Conservation (phyloP, 2,888 invertebrate species). For the Philaethria dido region DNA sequence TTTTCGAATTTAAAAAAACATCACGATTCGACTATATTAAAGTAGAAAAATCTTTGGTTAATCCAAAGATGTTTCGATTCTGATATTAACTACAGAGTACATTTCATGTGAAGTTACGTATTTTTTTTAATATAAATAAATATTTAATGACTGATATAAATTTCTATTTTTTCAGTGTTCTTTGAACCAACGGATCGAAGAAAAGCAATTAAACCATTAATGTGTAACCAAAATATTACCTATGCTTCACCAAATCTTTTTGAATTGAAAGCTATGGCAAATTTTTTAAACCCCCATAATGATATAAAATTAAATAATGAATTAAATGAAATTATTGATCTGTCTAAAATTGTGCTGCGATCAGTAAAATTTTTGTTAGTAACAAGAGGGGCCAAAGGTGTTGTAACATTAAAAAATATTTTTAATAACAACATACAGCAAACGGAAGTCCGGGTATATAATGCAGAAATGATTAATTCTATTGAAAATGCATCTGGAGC, state of each 20-base stretch:
- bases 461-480: slow-evolving; percentile 60
- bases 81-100: no score
- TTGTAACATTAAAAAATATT: slow-evolving; percentile 73
- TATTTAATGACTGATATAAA: background rate
- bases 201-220: slow-evolving; percentile 89
- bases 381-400: slow-evolving; percentile 85
- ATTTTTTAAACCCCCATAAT: slow-evolving; percentile 64
- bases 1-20: no score
- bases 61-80: no score
- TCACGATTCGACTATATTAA: no score
- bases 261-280: slow-evolving; percentile 89
- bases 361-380: slow-evolving; percentile 84
- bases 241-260: slow-evolving; percentile 91
- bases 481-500: slow-evolving; percentile 92
- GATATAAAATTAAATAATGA: slow-evolving; percentile 48
- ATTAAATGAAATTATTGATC: slow-evolving; percentile 56
- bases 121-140: background rate
- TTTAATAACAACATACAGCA: slow-evolving; percentile 47
- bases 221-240: slow-evolving; percentile 72
- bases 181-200: slow-evolving; percentile 95
- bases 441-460: slow-evolving; percentile 62
- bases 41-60: no score
- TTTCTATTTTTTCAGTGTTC: slow-evolving; percentile 86
- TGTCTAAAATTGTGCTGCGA: slow-evolving; percentile 68
- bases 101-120: no score